A percentile compares a stretch with the other conserved stretches of the same genome.
Evolutionary conservation across 92 coral and sea anemone genomes (phyloP).

Genomic region (Galaxea fascicularis): DNA sequence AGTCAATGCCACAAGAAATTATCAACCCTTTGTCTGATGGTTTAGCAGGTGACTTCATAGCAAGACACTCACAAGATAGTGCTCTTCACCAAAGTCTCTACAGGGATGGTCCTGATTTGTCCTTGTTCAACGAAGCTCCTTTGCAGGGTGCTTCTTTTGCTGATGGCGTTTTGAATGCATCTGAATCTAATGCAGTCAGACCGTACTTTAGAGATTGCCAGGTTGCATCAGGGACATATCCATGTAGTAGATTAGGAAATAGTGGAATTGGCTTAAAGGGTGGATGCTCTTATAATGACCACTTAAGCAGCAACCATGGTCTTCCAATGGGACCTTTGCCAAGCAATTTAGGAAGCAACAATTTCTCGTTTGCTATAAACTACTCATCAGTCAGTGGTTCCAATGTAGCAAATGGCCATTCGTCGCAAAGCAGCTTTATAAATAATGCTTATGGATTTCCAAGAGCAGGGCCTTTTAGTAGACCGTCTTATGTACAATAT

Average conservation of each 20-base stretch:
- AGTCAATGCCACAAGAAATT: background rate
- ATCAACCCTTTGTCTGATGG: conserved; percentile 2
- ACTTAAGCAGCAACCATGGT: background rate
- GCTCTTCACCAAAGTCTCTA: conserved; percentile 7
- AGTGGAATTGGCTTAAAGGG: background rate
- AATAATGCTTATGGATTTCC: background rate
- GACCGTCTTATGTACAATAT: background rate
- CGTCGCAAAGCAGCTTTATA: background rate
- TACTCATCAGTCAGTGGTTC: background rate
- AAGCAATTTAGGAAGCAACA: background rate
- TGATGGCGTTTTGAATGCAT: background rate
- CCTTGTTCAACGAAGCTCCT: background rate
- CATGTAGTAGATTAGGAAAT: background rate
- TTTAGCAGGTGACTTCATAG: conserved; percentile 7
- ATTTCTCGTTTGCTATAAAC: background rate
- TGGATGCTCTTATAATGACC: background rate
- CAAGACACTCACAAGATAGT: conserved; percentile 22
- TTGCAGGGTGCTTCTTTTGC: background rate
- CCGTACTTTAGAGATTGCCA: conserved; percentile 6
- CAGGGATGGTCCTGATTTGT: background rate
- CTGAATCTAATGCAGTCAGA: background rate
- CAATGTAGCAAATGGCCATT: background rate
- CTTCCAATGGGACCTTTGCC: background rate
- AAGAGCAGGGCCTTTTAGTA: background rate
- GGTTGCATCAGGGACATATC: background rate